phyloP scores from a whole-genome alignment of 2,113 vertebrate species.

The Recurvirostra avosetta region DNA sequence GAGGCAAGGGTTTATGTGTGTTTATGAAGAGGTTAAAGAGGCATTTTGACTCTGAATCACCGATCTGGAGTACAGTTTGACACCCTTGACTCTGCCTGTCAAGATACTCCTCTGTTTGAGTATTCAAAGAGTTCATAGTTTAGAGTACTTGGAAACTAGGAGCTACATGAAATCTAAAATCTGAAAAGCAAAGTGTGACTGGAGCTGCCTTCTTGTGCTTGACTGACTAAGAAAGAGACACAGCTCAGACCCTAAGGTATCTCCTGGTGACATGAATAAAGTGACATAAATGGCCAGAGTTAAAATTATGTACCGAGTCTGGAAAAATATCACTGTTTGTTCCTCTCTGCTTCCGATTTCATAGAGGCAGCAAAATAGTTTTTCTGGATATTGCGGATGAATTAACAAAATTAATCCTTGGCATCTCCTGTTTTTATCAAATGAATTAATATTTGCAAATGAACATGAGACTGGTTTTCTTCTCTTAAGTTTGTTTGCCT shows the following conservation, averaged over 20 bases:
- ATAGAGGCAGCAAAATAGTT: neutral
- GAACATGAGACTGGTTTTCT: neutral
- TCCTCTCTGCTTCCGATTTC: neutral
- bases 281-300: neutral
- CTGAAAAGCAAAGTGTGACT: neutral
- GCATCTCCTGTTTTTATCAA: neutral
- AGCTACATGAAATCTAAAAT: neutral
- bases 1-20: neutral
- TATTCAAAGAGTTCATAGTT: neutral
- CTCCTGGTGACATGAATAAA: neutral
- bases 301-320: neutral
- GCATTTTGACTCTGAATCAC: neutral
- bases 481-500: neutral
- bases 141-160: neutral
- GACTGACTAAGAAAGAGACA: neutral
- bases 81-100: neutral
- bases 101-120: neutral
- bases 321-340: neutral
- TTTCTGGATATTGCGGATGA: neutral
- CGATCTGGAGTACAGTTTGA: neutral
- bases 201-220: neutral
- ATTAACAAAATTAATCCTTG: neutral
- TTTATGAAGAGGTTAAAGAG: neutral
- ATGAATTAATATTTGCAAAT: neutral
- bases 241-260: neutral